phyloP scores from a whole-genome alignment of 2,113 vertebrate genomes.

The Pachyramphus minor region DNA sequence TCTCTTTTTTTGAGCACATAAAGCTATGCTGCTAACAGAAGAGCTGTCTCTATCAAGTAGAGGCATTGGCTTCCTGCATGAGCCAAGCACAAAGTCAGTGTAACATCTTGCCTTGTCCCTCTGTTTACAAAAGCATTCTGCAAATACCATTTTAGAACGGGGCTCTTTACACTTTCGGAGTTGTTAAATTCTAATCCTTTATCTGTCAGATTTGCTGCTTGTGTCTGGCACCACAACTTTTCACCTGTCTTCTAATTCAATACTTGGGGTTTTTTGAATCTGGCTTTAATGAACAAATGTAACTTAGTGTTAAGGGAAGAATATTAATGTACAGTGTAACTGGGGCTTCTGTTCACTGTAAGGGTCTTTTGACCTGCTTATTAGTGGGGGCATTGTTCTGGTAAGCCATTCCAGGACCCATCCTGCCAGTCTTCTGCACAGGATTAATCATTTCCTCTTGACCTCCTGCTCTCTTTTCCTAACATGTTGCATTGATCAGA shows the following conservation, averaged over 20 bases:
- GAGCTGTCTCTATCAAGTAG: not conserved
- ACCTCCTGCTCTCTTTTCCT: constrained; percentile 62
- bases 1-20: not conserved
- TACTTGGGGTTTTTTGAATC: not conserved
- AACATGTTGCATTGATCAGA: constrained; percentile 67
- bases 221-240: not conserved
- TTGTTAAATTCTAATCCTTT: not conserved
- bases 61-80: not conserved
- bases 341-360: constrained; percentile 53
- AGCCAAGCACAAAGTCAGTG: not conserved
- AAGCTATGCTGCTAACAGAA: not conserved
- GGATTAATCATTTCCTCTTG: constrained; percentile 73
- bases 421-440: constrained; percentile 57
- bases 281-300: constrained; percentile 8
- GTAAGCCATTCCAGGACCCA: constrained; percentile 59
- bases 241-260: constrained; percentile 30
- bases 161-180: not conserved
- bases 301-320: not conserved
- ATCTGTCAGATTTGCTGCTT: not conserved
- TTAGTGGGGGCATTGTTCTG: constrained; percentile 60
- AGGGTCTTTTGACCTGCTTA: constrained; percentile 60
- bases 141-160: not conserved
- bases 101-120: not conserved
- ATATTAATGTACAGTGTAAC: constrained; percentile 57
- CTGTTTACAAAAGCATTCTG: not conserved